Percentiles rank a stretch among this genome's conserved stretches.
Conservation (phyloP, 2,113 vertebrate genomes). For the Alexandromys fortis region DNA sequence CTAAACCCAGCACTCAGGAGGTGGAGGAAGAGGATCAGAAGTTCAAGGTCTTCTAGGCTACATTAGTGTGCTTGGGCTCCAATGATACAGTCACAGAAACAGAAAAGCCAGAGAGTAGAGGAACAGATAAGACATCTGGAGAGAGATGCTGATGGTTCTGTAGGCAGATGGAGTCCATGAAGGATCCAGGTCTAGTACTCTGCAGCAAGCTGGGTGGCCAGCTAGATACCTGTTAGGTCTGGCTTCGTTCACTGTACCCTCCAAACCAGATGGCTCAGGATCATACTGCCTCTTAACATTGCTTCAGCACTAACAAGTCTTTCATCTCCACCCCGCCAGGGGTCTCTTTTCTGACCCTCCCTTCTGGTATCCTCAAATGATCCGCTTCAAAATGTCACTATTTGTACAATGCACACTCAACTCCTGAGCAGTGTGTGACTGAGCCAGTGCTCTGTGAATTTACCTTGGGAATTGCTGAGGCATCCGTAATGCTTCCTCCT, state of each 20-base stretch:
- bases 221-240: not conserved
- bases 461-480: conserved; percentile 63
- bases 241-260: not conserved
- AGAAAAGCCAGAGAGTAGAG: not conserved
- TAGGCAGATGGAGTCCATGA: not conserved
- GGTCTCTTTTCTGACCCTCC: conserved; percentile 37
- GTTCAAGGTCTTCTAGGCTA: not conserved
- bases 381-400: conserved; percentile 56
- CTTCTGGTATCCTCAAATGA: conserved; percentile 18
- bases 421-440: not conserved
- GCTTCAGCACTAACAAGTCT: not conserved
- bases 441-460: conserved; percentile 63
- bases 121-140: not conserved
- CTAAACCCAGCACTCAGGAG: not conserved
- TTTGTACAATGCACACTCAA: not conserved
- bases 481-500: conserved; percentile 60
- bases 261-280: not conserved
- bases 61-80: too few species aligned
- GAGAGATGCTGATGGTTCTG: not conserved
- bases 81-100: not conserved
- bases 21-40: not conserved
- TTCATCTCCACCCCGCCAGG: not conserved
- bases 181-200: not conserved
- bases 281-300: not conserved
- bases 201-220: not conserved